Evolutionary conservation across 2,888 invertebrate genomes (phyloP), one percentile per base, ranked within the genome.

Genomic region (Melanophora roralis): DNA sequence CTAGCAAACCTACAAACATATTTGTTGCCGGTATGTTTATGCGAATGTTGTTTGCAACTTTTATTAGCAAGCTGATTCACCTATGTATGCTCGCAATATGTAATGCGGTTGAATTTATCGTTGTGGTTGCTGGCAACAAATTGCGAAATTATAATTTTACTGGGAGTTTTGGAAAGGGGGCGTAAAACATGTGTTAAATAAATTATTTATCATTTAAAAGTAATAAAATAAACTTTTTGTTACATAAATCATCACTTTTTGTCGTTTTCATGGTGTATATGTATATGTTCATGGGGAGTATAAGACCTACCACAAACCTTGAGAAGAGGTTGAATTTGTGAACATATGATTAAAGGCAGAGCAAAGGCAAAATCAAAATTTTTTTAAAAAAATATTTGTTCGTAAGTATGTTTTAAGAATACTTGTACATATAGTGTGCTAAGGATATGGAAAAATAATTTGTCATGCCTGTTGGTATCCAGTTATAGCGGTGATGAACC

Each of bases 281-380:
- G 11, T 11, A 7, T 55, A 43, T 16, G 8, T 57, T 12, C 47
- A 38, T 36, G 23, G 14, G 19, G n/a, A n/a, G 23, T 55, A 16
- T 34, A 51, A 5, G 67, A 71, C 79, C 49, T 76, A 80, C 79
- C 72, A 64, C 76, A 76, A 76, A 72, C 47, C 75, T 80, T 80
- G n/a, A n/a, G n/a, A n/a, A n/a, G n/a, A n/a, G n/a, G n/a, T n/a
- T n/a, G n/a, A n/a, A n/a, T n/a, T n/a, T n/a, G n/a, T n/a, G n/a
- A n/a, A n/a, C n/a, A n/a, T n/a, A n/a, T n/a, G n/a, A n/a, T n/a
- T n/a, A n/a, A n/a, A n/a, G n/a, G n/a, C n/a, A n/a, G n/a, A n/a
- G n/a, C n/a, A n/a, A n/a, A n/a, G n/a, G n/a, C n/a, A n/a, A n/a
- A n/a, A n/a, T n/a, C n/a, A n/a, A n/a, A n/a, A n/a, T n/a, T n/a